These are phyloP conservation scores for Cynocephalus volans DNA, from an alignment of 2,113 vertebrate genomes.

Conservation along the genomic window DNA sequence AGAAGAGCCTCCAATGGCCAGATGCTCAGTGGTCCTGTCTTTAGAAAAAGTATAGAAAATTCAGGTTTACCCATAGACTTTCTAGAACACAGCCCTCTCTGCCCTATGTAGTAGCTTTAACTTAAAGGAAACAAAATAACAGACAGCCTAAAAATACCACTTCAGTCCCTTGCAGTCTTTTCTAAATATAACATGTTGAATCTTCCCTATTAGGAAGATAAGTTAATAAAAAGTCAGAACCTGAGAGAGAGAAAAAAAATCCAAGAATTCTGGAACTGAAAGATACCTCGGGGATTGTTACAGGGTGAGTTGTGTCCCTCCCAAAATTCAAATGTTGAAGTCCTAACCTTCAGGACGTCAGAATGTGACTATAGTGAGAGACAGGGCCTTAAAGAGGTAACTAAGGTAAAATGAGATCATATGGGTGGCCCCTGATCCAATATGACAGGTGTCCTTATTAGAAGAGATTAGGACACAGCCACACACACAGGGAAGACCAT, in stretches of 20 bases:
- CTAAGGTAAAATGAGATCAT: too few species aligned
- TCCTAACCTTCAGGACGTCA: neutral
- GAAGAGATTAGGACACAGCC: too few species aligned
- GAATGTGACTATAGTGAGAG: neutral
- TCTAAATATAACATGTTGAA: neutral
- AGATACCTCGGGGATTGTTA: neutral
- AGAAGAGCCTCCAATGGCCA: neutral
- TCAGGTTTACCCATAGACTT: neutral
- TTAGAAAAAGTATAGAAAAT: neutral
- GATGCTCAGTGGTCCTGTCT: neutral
- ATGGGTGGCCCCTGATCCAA: too few species aligned
- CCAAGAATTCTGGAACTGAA: neutral
- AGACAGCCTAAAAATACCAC: neutral
- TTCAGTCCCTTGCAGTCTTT: neutral
- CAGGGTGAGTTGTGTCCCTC: neutral
- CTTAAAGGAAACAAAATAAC: neutral
- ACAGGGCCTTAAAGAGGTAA: neutral
- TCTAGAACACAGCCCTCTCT: neutral
- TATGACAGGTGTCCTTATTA: too few species aligned
- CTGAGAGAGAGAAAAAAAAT: slow-evolving; percentile 7
- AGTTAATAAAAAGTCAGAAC: neutral
- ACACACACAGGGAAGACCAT: too few species aligned
- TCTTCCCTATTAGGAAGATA: neutral
- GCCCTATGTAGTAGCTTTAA: neutral
- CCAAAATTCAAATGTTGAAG: neutral